Evolutionary conservation across 2,113 vertebrate species (phyloP), one percentile per base, ranked within the genome.

Genomic region (Gymnarchus niloticus): DNA sequence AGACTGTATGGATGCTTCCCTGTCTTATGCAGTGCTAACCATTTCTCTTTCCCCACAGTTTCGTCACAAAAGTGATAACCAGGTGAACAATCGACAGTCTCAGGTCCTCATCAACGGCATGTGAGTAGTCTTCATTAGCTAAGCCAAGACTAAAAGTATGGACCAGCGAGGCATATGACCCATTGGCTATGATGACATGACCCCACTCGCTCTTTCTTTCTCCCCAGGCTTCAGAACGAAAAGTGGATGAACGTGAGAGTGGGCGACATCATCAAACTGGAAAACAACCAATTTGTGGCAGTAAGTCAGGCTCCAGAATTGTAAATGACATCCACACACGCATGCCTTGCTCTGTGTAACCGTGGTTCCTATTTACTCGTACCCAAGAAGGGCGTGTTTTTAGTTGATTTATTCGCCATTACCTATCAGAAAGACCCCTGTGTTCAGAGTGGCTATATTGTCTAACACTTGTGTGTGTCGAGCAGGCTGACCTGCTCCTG

Each of bases 81-180:
- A 98, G 92, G 97, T 99, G 92, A 99, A 99, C 94, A 99, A 95
- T 90, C 96, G 97, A 0, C 96, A 98, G 93, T 98, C 97, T 94
- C 97, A 96, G 95, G 96, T 99, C 91, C 96, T 98, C 90, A 96
- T 98, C 88, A 85, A 90, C 59, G 96, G 97, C 90, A 94, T 87
- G 97, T 99, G 91, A 98, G 97, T 97, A 25, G 44, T 23, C 56
- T 57, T 57, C n/a, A 3, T 49, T 21, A 21, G 0, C 56, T 57
- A 12, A n/a, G n/a, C n/a, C n/a, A n/a, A n/a, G n/a, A n/a, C n/a
- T n/a, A n/a, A n/a, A n/a, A n/a, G n/a, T n/a, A n/a, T n/a, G n/a
- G n/a, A n/a, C n/a, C n/a, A n/a, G n/a, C n/a, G n/a, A n/a, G n/a
- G n/a, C n/a, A n/a, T n/a, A n/a, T n/a, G n/a, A n/a, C n/a, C n/a